Evolutionary conservation across 2,888 invertebrate species (phyloP).

Genomic region (Cerastoderma edule): DNA sequence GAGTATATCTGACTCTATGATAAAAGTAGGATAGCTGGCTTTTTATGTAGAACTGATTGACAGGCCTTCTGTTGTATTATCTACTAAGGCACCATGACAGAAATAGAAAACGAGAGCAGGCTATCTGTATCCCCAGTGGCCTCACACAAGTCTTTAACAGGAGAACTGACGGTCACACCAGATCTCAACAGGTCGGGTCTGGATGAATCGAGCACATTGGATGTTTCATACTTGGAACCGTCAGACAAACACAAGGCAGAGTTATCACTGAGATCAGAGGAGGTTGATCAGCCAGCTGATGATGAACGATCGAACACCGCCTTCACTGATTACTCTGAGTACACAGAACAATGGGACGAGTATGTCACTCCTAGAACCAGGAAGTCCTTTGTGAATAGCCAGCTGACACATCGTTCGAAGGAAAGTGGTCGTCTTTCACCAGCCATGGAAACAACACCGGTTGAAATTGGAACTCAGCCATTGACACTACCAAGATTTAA

Average conservation of each 20-base stretch:
- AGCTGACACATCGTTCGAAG: constrained; percentile 43
- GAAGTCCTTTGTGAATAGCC: constrained; percentile 7
- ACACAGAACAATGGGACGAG: constrained; percentile 49
- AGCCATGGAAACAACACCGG: constrained; percentile 30
- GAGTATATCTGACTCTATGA: too few species aligned
- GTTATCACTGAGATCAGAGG: constrained; percentile 17
- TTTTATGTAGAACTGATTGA: too few species aligned
- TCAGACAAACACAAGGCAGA: constrained; percentile 10
- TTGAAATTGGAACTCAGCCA: constrained; percentile 52
- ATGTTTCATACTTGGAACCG: constrained; percentile 9
- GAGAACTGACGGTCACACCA: neutral
- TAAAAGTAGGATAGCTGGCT: too few species aligned
- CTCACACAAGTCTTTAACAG: too few species aligned
- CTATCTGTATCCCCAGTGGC: constrained; percentile 8
- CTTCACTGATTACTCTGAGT: constrained; percentile 10
- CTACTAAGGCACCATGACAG: constrained; percentile 19
- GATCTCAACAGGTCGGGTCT: neutral
- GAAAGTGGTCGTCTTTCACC: constrained; percentile 59
- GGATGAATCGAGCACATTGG: constrained; percentile 16
- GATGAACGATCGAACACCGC: constrained; percentile 23
- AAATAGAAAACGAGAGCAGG: constrained; percentile 20
- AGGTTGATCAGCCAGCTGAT: constrained; percentile 19
- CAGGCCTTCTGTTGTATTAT: too few species aligned
- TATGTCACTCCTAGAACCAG: constrained; percentile 46
- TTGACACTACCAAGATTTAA: constrained; percentile 52